These are phyloP conservation scores for Microcebus griseorufus DNA, from an alignment of 2,113 vertebrate genomes.

Conservation along the genomic window DNA sequence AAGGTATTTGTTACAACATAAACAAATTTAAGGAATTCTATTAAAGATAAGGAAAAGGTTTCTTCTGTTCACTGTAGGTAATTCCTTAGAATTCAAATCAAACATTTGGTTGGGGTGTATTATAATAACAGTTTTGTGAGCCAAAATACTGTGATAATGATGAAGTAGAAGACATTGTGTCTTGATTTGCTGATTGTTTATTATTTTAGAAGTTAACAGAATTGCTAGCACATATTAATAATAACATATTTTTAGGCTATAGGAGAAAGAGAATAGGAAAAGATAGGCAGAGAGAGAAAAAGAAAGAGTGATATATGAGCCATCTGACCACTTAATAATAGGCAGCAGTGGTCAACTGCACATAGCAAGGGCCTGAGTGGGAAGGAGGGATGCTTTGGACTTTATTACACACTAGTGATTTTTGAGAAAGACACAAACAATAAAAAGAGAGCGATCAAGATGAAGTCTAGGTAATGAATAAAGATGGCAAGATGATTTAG, in stretches of 20 bases:
- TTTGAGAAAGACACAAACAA: not conserved
- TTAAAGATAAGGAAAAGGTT: not conserved
- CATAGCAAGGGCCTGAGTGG: not conserved
- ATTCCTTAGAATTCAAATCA: not conserved
- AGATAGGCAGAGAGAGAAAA: not conserved
- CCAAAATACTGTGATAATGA: not conserved
- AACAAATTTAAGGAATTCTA: not conserved
- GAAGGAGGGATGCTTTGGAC: not conserved
- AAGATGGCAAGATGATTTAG: not conserved
- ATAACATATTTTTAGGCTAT: not conserved
- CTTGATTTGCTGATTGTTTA: not conserved
- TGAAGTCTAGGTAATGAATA: not conserved
- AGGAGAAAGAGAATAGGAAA: not conserved
- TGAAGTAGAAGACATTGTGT: not conserved
- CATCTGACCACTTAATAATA: not conserved
- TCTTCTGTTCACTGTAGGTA: not conserved
- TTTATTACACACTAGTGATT: not conserved
- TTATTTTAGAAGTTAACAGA: constrained; percentile 10
- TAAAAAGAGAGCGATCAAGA: not conserved
- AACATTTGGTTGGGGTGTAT: not conserved
- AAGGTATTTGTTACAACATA: constrained; percentile 11
- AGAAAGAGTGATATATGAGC: not conserved
- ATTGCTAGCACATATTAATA: not conserved
- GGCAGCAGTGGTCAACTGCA: not conserved
- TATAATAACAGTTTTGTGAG: not conserved